Evolutionary conservation across 2,113 vertebrate species (phyloP), one percentile per base, ranked within the genome.

Genomic region (Bolborhynchus lineola): DNA sequence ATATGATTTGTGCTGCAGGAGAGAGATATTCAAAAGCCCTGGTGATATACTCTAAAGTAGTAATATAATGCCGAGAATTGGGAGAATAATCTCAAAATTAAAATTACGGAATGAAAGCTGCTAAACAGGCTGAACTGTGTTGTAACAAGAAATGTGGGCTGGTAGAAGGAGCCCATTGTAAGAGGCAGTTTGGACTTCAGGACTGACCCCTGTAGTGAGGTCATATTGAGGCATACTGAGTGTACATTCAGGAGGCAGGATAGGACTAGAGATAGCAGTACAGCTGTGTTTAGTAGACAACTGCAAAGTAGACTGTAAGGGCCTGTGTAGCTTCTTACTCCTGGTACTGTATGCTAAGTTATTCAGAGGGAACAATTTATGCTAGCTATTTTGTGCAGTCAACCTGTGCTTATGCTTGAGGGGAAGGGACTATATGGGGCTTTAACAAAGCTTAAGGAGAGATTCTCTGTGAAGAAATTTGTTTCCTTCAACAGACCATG

Each of bases 401-500:
- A 41, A 0, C 35, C 71, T 37, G 10, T 84, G 55, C 13, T 82
- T 49, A 9, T 55, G 29, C 64, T 92, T 82, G 44, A 25, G 11
- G 4, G 28, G 11, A 24, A 8, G 10, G 6, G 44, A 59, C 57
- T 59, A 13, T 35, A 35, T 0, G 1, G 24, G 49, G 49, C 8
- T 78, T 59, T 7, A 63, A 24, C 10, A 41, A 76, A 82, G 33
- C 0, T 0, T 47, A 9, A 41, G n/a, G 13, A 37, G 15, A 46
- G 4, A 16, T 9, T 69, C 46, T 92, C 55, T 25, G 33, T 44
- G 64, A 77, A 47, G 41, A 86, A 64, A 20, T 21, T 60, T 39
- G 37, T 70, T 90, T 75, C 3, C 21, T 89, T 84, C 16, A 39
- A 9, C 26, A 35, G 35, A 29, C 18, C 3, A 7, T 37, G 64